Evolutionary conservation across 1,140 invertebrate genomes (phyloP).

Genomic region (Brachionus sp.): DNA sequence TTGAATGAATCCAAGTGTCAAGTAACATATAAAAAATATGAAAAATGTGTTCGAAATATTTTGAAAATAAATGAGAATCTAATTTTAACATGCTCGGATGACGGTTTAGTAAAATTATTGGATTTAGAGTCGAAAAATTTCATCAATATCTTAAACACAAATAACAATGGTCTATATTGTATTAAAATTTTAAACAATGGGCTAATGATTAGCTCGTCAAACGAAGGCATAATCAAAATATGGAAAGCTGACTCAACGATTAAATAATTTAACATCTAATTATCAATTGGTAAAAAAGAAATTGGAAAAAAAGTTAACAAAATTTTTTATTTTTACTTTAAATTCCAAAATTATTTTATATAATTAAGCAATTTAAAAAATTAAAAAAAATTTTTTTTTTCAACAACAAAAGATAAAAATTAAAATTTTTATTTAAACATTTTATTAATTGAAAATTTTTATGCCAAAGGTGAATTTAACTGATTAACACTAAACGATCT

Average conservation of each 20-base stretch:
- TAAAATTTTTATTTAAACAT: no score
- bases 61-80: background rate
- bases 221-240: background rate
- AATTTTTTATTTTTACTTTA: no score
- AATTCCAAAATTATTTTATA: no score
- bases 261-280: no score
- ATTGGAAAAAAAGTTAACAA: no score
- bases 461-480: slow-evolving; percentile 12
- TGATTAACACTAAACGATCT: slow-evolving; percentile 2
- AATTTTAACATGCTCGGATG: background rate
- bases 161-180: background rate
- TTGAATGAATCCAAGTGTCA: background rate
- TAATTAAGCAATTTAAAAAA: no score
- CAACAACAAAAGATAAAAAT: no score
- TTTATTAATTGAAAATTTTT: background rate
- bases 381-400: no score
- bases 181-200: background rate
- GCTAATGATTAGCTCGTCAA: background rate
- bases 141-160: background rate
- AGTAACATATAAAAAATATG: background rate
- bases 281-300: no score
- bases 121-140: background rate
- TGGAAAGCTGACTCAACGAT: no score
- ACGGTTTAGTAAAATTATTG: background rate
- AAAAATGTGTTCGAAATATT: background rate